phyloP scores from a whole-genome alignment of 2,113 vertebrate genomes.

The mouse (Mus musculus) region GRCm39 chr4:107325001-107325500 shows the following conservation, averaged over 20 bases:
- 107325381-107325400: background rate
- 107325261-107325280: background rate
- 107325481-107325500: slow-evolving; percentile 28
- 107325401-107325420: slow-evolving; percentile 59
- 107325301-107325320: no score
- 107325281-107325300: background rate
- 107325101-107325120: background rate
- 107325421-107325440: slow-evolving; percentile 35
- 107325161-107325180: background rate
- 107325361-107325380: background rate
- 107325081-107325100: background rate
- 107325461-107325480: background rate
- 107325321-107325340: background rate
- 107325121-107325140: background rate
- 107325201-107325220: background rate
- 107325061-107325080: background rate
- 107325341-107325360: background rate
- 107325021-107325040: background rate
- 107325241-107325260: background rate
- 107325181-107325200: background rate
- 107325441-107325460: slow-evolving; percentile 31
- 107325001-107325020: slow-evolving; percentile 30
- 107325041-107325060: background rate
- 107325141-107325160: background rate
- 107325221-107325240: background rate